Percentiles rank a stretch among this genome's conserved stretches.
These are phyloP conservation scores for Myrmecobius fasciatus DNA, from an alignment of 2,113 vertebrate genomes.

Conservation along the genomic window DNA sequence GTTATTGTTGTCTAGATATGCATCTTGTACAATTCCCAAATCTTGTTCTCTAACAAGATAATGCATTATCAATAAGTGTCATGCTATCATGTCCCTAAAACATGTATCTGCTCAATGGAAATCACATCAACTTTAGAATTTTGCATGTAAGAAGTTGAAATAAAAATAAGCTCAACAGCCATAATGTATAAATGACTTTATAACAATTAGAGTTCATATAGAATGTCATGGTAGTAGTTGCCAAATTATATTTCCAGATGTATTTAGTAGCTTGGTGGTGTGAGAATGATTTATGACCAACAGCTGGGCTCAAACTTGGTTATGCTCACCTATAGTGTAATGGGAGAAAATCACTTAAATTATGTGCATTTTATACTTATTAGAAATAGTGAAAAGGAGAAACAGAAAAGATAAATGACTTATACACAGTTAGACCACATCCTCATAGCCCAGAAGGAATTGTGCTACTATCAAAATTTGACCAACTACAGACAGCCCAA, in stretches of 20 bases:
- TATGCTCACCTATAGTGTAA: slow-evolving; percentile 4
- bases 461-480: not conserved
- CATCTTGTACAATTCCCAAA: not conserved
- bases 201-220: slow-evolving; percentile 66
- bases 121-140: not conserved
- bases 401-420: slow-evolving; percentile 13
- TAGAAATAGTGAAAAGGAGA: slow-evolving; percentile 13
- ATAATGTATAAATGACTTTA: slow-evolving; percentile 42
- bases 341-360: slow-evolving; percentile 21
- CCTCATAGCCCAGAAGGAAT: not conserved
- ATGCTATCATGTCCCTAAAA: not conserved
- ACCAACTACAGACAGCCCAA: not conserved
- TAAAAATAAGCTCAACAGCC: slow-evolving; percentile 10
- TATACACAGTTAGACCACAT: slow-evolving; percentile 26
- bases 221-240: slow-evolving; percentile 65
- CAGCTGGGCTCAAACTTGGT: not conserved
- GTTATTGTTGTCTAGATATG: not conserved
- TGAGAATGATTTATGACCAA: not conserved
- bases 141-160: not conserved
- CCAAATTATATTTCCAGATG: slow-evolving; percentile 69
- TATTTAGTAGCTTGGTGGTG: not conserved
- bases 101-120: not conserved
- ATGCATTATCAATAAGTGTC: not conserved
- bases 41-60: not conserved
- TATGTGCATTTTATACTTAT: not conserved